A percentile compares a stretch with the other conserved stretches of the same genome.
phyloP scores from a whole-genome alignment of 2,888 invertebrate genomes.

The Apeira syringaria region DNA sequence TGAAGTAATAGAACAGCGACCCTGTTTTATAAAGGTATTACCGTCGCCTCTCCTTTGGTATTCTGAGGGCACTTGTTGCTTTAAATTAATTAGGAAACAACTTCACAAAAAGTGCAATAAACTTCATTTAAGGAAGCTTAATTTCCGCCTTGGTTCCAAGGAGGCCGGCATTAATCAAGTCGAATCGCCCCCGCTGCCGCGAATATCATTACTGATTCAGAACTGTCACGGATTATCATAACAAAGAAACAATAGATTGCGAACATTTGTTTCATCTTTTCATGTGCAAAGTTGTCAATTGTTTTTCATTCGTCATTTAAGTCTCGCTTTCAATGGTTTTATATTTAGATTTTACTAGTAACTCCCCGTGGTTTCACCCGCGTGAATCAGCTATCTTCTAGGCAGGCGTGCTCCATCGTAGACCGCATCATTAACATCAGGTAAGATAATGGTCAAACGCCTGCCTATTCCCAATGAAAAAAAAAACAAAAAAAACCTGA shows the following conservation, averaged over 20 bases:
- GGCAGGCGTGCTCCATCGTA: too few species aligned
- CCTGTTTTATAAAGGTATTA: slow-evolving; percentile 23
- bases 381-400: too few species aligned
- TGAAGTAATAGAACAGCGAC: slow-evolving; percentile 4
- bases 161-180: slow-evolving; percentile 68
- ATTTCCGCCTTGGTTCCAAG: slow-evolving; percentile 63
- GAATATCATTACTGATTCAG: slow-evolving; percentile 62
- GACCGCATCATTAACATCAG: too few species aligned
- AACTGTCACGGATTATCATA: slow-evolving; percentile 50
- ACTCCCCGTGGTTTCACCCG: too few species aligned
- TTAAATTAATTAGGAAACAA: slow-evolving; percentile 72
- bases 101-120: slow-evolving; percentile 76
- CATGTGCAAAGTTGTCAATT: slow-evolving; percentile 10
- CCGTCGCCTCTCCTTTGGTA: slow-evolving; percentile 35
- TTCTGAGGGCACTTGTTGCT: slow-evolving; percentile 68
- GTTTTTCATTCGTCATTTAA: slow-evolving; percentile 2
- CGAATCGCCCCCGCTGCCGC: slow-evolving; percentile 56
- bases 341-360: too few species aligned
- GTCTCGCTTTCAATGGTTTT: neutral
- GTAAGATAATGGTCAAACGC: too few species aligned
- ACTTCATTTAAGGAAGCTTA: slow-evolving; percentile 69
- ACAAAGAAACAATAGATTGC: slow-evolving; percentile 41
- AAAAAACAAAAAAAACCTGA: too few species aligned
- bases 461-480: too few species aligned
- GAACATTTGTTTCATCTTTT: slow-evolving; percentile 13